These are phyloP conservation scores for Stichopus horrens DNA, from an alignment of 53 echinoderm and acorn worm genomes.

Conservation along the genomic window DNA sequence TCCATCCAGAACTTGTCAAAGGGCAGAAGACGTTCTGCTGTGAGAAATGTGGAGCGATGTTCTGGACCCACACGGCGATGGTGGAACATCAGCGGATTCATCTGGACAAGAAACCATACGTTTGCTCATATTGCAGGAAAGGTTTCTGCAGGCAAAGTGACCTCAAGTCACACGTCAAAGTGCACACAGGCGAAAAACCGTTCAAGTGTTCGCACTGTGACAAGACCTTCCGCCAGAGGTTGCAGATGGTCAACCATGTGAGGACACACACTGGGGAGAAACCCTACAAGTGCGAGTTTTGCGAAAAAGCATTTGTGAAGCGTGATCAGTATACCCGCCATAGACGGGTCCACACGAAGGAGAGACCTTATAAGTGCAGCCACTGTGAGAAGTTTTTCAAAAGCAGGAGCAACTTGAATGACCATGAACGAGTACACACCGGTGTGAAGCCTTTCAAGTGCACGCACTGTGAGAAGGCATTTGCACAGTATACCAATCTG, in stretches of 20 bases:
- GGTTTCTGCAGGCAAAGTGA: conserved; percentile 58
- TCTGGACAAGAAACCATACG: conserved; percentile 59
- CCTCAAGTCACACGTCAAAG: conserved; percentile 57
- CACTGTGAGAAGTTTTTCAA: conserved; percentile 39
- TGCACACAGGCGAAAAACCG: conserved; percentile 70
- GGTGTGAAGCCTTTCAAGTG: conserved; percentile 35
- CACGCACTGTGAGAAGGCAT: conserved; percentile 26
- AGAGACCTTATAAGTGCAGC: conserved; percentile 41
- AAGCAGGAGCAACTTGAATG: conserved; percentile 26
- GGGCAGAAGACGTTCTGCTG: conserved; percentile 49
- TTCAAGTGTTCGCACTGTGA: conserved; percentile 56
- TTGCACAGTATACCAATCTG: conserved; percentile 37
- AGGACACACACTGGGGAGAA: conserved; percentile 48
- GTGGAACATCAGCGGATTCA: conserved; percentile 63
- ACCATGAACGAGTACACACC: conserved; percentile 40
- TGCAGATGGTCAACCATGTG: conserved; percentile 35
- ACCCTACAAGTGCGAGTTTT: conserved; percentile 40
- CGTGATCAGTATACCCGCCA: conserved; percentile 38
- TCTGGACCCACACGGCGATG: conserved; percentile 54
- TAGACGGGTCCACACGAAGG: conserved; percentile 43
- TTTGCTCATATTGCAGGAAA: conserved; percentile 58
- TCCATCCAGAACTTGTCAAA: conserved; percentile 32
- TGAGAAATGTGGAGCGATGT: conserved; percentile 58
- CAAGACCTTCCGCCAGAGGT: conserved; percentile 52
- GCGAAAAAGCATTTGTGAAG: conserved; percentile 34